These are phyloP conservation scores for Panagrolaimus sp. DNA, from an alignment of 1,140 invertebrate species.

Conservation along the genomic window DNA sequence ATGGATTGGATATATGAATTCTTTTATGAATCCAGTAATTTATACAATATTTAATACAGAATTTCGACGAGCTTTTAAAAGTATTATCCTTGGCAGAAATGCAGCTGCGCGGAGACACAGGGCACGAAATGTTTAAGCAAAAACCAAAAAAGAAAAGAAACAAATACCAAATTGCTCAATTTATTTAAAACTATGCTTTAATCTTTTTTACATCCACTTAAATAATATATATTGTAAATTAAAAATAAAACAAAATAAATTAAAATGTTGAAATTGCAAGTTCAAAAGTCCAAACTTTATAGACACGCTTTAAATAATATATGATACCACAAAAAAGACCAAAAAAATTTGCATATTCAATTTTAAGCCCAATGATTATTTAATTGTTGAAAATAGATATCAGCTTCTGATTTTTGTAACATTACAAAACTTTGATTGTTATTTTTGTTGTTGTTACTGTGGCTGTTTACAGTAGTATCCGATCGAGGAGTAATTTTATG, in stretches of 20 bases:
- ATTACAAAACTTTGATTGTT: neutral
- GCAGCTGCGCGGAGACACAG: constrained; percentile 10
- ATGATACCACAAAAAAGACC: neutral
- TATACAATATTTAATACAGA: constrained; percentile 99
- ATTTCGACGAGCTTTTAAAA: constrained; percentile 90
- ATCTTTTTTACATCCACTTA: neutral
- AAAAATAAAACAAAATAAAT: neutral
- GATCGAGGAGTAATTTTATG: too few relatives aligned
- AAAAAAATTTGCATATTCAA: too few relatives aligned
- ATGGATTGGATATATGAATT: constrained; percentile 61
- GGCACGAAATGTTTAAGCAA: neutral
- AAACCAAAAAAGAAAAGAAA: constrained; percentile 4
- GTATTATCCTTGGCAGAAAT: constrained; percentile 40
- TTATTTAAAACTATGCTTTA: neutral
- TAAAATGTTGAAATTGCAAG: too few relatives aligned
- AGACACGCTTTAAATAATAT: neutral
- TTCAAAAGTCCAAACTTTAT: too few relatives aligned
- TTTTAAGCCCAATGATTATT: too few relatives aligned
- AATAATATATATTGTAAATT: neutral
- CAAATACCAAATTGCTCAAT: neutral
- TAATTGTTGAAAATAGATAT: too few relatives aligned
- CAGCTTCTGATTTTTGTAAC: too few relatives aligned
- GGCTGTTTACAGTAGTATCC: neutral
- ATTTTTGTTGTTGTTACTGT: too few relatives aligned
- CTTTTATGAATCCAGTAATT: constrained; percentile 85